phyloP scores from a whole-genome alignment of 2,113 vertebrate species.

The Astatotilapia flaviijosephi region DNA sequence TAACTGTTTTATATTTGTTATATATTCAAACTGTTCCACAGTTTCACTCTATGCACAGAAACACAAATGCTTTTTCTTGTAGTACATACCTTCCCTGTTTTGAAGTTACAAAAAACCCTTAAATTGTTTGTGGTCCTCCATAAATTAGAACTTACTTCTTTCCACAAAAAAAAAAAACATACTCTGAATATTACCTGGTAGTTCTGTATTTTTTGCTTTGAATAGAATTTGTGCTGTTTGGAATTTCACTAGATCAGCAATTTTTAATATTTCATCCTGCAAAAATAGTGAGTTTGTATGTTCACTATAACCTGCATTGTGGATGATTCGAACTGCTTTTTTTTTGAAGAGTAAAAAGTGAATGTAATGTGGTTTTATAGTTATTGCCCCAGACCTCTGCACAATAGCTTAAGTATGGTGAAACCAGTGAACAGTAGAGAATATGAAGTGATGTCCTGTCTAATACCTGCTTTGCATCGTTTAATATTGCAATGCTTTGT shows the following conservation, averaged over 20 bases:
- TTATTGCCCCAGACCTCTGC: not conserved
- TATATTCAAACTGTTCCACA: not conserved
- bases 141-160: not conserved
- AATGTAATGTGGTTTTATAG: not conserved
- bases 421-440: not conserved
- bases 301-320: not conserved
- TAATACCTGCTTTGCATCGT: not conserved
- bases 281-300: not conserved
- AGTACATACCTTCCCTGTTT: not conserved
- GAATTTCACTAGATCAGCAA: not conserved
- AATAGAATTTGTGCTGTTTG: not conserved
- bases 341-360: not conserved
- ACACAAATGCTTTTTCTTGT: not conserved
- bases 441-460: not conserved
- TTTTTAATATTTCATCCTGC: not conserved
- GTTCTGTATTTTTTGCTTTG: not conserved
- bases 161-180: not conserved
- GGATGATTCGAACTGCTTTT: not conserved
- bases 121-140: not conserved
- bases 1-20: not conserved
- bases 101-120: not conserved
- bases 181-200: not conserved
- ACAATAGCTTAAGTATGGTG: not conserved
- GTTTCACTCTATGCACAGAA: not conserved
- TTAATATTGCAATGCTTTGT: not conserved